Conservation (phyloP, 2,888 invertebrate genomes). For the Lasioglossum zephyrum region DNA sequence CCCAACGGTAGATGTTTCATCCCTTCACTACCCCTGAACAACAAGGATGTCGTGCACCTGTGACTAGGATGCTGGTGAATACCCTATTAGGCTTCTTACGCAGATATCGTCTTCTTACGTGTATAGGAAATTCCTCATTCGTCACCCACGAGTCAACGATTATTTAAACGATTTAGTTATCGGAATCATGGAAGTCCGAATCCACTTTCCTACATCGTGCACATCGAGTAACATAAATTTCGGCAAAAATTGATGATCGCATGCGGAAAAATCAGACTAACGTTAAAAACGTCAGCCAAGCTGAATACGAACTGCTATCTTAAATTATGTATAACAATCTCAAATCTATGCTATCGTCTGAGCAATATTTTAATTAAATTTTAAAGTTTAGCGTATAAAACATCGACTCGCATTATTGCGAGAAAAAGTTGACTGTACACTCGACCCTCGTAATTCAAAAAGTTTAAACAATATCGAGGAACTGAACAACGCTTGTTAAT, state of each 20-base stretch:
- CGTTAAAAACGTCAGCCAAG: background rate
- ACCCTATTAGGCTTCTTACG: constrained; percentile 45
- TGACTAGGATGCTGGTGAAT: constrained; percentile 55
- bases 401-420: background rate
- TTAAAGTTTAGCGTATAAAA: background rate
- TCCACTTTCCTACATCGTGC: background rate
- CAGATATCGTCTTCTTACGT: background rate
- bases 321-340: background rate
- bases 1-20: constrained; percentile 64
- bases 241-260: constrained; percentile 5
- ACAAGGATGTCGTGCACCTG: constrained; percentile 67
- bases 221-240: constrained; percentile 31
- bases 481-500: background rate
- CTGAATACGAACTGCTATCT: background rate
- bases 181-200: background rate
- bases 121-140: background rate
- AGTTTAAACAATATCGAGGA: background rate
- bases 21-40: constrained; percentile 58
- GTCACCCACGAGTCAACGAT: background rate
- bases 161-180: background rate
- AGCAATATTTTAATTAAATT: background rate
- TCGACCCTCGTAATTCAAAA: background rate
- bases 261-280: constrained; percentile 16
- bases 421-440: background rate
- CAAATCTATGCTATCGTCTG: background rate